Evolutionary conservation across 2,113 vertebrate genomes (phyloP).

Genomic region (Suricata suricatta): DNA sequence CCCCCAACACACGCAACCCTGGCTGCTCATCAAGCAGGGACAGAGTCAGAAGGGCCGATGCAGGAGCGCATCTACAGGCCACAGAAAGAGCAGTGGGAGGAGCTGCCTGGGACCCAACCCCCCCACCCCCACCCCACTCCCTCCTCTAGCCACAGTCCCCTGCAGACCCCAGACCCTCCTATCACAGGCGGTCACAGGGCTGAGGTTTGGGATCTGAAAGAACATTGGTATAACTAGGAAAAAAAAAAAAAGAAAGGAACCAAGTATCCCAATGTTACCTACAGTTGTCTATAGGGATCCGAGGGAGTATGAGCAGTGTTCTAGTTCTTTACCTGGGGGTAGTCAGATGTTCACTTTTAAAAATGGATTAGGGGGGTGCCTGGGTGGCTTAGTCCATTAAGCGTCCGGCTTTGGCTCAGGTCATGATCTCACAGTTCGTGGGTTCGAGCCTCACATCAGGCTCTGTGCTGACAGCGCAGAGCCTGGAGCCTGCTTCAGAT

Average conservation of each 20-base stretch:
- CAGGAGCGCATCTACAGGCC: background rate
- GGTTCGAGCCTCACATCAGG: too few relatives aligned
- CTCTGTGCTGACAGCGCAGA: too few relatives aligned
- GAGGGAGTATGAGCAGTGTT: background rate
- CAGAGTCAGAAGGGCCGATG: background rate
- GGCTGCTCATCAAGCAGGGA: background rate
- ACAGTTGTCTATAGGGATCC: background rate
- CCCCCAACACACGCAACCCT: background rate
- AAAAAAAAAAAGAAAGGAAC: background rate
- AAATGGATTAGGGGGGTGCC: background rate
- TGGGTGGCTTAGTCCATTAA: too few relatives aligned
- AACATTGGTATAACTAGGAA: background rate
- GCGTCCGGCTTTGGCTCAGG: too few relatives aligned
- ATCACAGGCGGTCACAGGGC: background rate
- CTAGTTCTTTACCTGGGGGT: background rate
- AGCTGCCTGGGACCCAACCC: background rate
- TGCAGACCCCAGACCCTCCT: background rate
- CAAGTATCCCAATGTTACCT: too few relatives aligned
- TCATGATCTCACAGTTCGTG: too few relatives aligned
- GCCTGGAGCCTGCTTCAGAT: too few relatives aligned
- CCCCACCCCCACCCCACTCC: background rate
- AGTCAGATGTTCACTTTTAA: background rate
- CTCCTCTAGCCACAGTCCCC: background rate
- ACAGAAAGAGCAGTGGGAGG: background rate
- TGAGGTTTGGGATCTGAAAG: background rate